phyloP scores from a whole-genome alignment of 2,888 invertebrate species.

The Cosmorhoe ocellata region DNA sequence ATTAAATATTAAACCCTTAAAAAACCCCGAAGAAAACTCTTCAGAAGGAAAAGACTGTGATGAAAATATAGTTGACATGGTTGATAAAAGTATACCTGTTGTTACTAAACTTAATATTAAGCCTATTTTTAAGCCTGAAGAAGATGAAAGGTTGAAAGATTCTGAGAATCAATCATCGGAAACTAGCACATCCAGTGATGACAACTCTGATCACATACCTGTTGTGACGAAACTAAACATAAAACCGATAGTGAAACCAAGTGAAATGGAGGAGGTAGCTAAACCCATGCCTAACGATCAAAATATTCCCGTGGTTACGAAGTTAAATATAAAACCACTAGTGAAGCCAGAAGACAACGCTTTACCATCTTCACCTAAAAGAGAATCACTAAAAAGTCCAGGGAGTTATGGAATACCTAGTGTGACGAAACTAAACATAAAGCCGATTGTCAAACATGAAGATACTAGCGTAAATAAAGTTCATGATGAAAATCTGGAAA shows the following conservation, averaged over 20 bases:
- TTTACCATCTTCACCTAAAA: conserved; percentile 66
- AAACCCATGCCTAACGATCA: conserved; percentile 50
- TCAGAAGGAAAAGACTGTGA: conserved; percentile 75
- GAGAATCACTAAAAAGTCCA: conserved; percentile 51
- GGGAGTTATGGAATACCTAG: conserved; percentile 55
- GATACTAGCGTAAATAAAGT: conserved; percentile 46
- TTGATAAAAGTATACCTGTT: conserved; percentile 73
- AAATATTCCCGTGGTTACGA: conserved; percentile 66
- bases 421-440: conserved; percentile 75
- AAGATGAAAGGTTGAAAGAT: conserved; percentile 64
- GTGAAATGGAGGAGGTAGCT: conserved; percentile 46
- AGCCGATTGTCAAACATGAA: conserved; percentile 72
- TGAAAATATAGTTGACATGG: conserved; percentile 63
- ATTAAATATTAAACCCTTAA: conserved; percentile 81
- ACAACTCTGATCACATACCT: conserved; percentile 72
- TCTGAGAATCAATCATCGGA: conserved; percentile 74
- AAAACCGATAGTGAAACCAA: conserved; percentile 78
- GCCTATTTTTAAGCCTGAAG: conserved; percentile 78
- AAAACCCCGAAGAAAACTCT: conserved; percentile 68
- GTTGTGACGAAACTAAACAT: conserved; percentile 81
- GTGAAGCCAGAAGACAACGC: conserved; percentile 62
- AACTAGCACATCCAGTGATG: conserved; percentile 76
- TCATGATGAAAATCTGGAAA: conserved; percentile 52
- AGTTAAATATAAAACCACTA: conserved; percentile 71
- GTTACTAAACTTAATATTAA: conserved; percentile 81